Evolutionary conservation across 1,140 invertebrate species (phyloP).

Genomic region (Dysdera silvatica): DNA sequence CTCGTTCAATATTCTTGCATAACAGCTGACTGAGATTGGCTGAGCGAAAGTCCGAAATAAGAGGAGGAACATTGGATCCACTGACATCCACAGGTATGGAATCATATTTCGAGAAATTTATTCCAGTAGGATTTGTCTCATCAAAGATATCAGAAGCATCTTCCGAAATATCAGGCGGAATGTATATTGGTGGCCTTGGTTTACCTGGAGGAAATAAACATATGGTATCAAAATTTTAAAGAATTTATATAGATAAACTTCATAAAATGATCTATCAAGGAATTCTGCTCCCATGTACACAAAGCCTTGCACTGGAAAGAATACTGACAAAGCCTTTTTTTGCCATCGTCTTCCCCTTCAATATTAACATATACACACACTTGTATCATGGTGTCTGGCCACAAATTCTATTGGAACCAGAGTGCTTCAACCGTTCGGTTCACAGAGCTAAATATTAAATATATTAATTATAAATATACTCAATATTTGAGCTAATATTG

Average conservation of each 20-base stretch:
- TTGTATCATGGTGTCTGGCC: too few relatives aligned
- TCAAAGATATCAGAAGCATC: conserved; percentile 64
- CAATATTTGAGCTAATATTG: too few relatives aligned
- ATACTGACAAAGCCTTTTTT: too few relatives aligned
- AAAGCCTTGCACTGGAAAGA: too few relatives aligned
- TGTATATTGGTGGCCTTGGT: conserved; percentile 50
- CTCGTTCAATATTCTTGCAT: conserved; percentile 67
- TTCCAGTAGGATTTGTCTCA: conserved; percentile 62
- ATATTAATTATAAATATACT: too few relatives aligned
- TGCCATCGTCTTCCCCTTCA: too few relatives aligned
- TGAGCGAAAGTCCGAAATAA: conserved; percentile 61
- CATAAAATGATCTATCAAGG: too few relatives aligned
- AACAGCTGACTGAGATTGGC: conserved; percentile 55
- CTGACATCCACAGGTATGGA: conserved; percentile 70
- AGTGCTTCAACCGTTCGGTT: too few relatives aligned
- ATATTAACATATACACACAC: too few relatives aligned
- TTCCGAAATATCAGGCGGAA: conserved; percentile 65
- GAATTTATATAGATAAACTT: not conserved
- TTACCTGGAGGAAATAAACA: conserved; percentile 22
- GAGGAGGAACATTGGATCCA: conserved; percentile 56
- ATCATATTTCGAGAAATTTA: conserved; percentile 84
- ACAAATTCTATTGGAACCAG: too few relatives aligned
- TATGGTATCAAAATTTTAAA: not conserved
- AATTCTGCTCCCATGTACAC: too few relatives aligned
- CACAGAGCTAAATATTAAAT: too few relatives aligned